Evolutionary conservation across 2,888 invertebrate species (phyloP), one percentile per base, ranked within the genome.

Genomic region (Cinara cedri): DNA sequence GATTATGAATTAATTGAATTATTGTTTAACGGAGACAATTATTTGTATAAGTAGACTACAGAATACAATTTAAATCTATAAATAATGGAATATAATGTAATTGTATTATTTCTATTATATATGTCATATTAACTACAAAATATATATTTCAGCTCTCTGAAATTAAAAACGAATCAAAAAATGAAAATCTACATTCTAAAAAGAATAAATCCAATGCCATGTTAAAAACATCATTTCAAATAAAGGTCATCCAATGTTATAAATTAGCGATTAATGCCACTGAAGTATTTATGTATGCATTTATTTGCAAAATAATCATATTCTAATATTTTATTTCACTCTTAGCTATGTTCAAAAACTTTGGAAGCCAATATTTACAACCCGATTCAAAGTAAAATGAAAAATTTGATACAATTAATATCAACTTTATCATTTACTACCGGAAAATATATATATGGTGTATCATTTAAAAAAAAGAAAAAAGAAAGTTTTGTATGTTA

Each of bases 311-410:
- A 16, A 9, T 42, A 11, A 26, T 13, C 42, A 21, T 34, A 51
- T 34, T 49, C 1, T 34, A 54, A 42, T 63, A 24, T 24, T 42
- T 26, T 44, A 0, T 44, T 44, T 3, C 16, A 34, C 14, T 19
- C 6, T 16, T 24, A 78, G 78, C 0, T 70, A 14, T 78, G 68
- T 9, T 70, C 78, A 42, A 68, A 68, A 34, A 78, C 78, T 2
- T 70, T 78, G 21, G 51, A 42, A 70, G 78, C 78, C 13, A 49
- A 24, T n/a, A 70, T 60, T 49, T 78, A 70, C 34, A 49, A 78
- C n/a, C 70, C 78, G 21, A 49, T 78, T 21, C 78, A 78, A 60
- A 49, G 54, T 70, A 68, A 78, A 78, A 60, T 78, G 68, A 78
- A 60, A 57, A 57, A 21, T 16, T 70, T 78, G 13, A 70, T 78